These are phyloP conservation scores for Syrmaticus mikado DNA, from an alignment of 2,113 vertebrate genomes.

Conservation along the genomic window DNA sequence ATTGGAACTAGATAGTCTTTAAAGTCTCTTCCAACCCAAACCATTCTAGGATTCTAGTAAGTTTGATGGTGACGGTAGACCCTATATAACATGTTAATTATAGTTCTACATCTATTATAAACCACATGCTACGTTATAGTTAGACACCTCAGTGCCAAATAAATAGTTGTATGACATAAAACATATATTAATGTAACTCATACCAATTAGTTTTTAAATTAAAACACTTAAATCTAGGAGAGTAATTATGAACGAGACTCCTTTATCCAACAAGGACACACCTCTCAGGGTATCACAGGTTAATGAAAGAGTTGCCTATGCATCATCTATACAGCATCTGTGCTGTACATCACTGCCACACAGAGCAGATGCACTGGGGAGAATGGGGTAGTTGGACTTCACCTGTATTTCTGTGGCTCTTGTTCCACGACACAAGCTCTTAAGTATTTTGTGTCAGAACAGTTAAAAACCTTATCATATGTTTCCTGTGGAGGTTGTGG, in stretches of 20 bases:
- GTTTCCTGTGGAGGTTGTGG: neutral
- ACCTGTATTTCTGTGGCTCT: neutral
- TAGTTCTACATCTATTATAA: neutral
- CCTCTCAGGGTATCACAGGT: neutral
- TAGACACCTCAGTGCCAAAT: neutral
- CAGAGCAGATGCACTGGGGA: neutral
- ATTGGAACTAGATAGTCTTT: neutral
- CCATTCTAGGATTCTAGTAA: neutral
- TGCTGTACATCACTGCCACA: neutral
- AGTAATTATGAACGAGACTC: neutral
- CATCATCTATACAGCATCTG: slow-evolving; percentile 2
- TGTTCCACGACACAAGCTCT: neutral
- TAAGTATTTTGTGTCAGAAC: neutral
- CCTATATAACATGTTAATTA: neutral
- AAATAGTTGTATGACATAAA: neutral
- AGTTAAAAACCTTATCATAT: neutral
- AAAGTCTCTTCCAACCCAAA: neutral
- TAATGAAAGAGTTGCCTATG: neutral
- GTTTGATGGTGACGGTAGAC: neutral
- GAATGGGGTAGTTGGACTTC: neutral
- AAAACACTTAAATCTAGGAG: neutral
- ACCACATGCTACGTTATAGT: neutral
- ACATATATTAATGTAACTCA: neutral
- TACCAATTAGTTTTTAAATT: neutral
- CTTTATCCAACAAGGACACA: neutral